These are phyloP conservation scores for Saguinus oedipus DNA, from an alignment of 2,797 vertebrate genomes.

Conservation along the genomic window DNA sequence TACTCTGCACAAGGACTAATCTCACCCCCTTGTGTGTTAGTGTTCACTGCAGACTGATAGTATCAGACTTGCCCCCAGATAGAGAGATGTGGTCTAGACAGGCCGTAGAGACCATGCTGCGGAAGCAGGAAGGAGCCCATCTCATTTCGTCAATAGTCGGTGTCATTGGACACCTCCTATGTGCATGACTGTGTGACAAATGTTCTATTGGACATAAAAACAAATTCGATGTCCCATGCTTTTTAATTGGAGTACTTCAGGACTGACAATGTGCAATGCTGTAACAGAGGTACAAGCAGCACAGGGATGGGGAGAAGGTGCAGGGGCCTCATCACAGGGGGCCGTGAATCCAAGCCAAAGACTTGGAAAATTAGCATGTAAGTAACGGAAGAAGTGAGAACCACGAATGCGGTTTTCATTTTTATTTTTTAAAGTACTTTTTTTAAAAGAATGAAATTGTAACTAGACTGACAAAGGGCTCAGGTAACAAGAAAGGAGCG, in stretches of 20 bases:
- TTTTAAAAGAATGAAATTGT: neutral
- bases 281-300: neutral
- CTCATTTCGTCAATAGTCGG: no score
- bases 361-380: neutral
- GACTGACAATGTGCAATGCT: neutral
- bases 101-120: rapidly evolving
- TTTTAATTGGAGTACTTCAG: neutral
- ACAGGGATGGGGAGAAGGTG: neutral
- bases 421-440: neutral
- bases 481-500: neutral
- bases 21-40: neutral
- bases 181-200: neutral
- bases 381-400: neutral
- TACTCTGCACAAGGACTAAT: neutral
- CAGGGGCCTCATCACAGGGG: neutral
- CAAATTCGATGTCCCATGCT: neutral
- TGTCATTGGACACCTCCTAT: neutral
- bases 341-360: neutral
- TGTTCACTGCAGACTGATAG: neutral
- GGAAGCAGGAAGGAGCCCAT: neutral
- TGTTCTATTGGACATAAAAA: neutral
- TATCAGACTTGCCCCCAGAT: neutral
- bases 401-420: neutral
- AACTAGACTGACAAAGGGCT: neutral
- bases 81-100: neutral